Base-by-base conservation (phyloP, 2,888 invertebrate species). In the Alviniconcha strummeri region DNA sequence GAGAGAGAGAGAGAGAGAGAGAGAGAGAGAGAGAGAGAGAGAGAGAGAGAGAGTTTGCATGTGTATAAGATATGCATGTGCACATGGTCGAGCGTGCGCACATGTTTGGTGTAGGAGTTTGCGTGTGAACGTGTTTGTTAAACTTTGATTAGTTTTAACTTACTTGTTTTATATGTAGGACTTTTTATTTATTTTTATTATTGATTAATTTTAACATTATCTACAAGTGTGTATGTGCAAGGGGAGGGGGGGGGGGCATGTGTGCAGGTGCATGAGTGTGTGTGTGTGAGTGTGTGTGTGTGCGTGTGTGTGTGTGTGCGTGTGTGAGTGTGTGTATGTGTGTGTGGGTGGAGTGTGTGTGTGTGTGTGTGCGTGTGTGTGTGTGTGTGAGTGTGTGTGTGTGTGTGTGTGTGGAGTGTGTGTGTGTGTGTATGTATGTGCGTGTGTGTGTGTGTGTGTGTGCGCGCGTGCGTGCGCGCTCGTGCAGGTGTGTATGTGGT, bases 301-400 rank as follows among this genome's bases (percentile, higher is more conserved):
- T 17, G 71, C 17, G 71, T 13, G n/a, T 17, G 71, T 71, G 71
- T 71, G 71, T 71, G 13, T 71, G n/a, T n/a, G n/a, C 60, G 60
- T 60, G 60, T 60, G 60, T 13, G 8, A 9, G n/a, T 71, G 9
- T 71, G 71, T 71, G 71, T 71, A 19, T 71, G 13, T 71, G 71
- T 71, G 71, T 13, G n/a, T 17, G n/a, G 7, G n/a, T 19, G 6
- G 19, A 6, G 71, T 15, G 15, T 15, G 6, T 19, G n/a, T n/a
- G n/a, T n/a, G n/a, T n/a, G n/a, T n/a, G 71, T 71, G 71, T 71
- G 71, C 19, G 13, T 71, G n/a, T 71, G 9, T 71, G 71, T 71
- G 71, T 71, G n/a, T 71, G 13, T 71, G 71, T 71, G 71, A n/a
- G n/a, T 17, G n/a, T 13, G n/a, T 19, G 6, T n/a, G n/a, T n/a